Evolutionary conservation across 1,140 invertebrate genomes (phyloP).

Genomic region (Thereuonema tuberculata): DNA sequence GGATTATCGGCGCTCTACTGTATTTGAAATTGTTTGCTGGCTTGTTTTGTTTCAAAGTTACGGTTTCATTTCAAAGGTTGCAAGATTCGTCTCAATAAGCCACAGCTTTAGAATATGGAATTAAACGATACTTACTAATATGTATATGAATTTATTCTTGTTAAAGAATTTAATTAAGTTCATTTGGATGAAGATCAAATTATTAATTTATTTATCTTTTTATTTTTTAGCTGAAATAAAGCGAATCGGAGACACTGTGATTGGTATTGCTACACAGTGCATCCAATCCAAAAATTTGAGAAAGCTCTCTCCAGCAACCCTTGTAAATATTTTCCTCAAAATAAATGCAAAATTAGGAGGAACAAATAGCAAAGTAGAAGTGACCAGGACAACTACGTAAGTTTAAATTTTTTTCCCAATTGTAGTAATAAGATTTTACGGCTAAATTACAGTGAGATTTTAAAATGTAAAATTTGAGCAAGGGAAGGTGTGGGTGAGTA

Average conservation of each 20-base stretch:
- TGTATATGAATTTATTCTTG: not conserved
- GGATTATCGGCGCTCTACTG: too few species aligned
- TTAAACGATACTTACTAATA: not conserved
- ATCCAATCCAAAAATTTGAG: slow-evolving; percentile 45
- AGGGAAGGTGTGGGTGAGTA: too few species aligned
- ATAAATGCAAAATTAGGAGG: slow-evolving; percentile 74
- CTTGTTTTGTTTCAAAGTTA: too few species aligned
- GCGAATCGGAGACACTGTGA: slow-evolving; percentile 51
- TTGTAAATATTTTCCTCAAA: slow-evolving; percentile 66
- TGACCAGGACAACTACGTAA: too few species aligned
- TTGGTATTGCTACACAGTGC: slow-evolving; percentile 69
- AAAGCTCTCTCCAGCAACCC: slow-evolving; percentile 32
- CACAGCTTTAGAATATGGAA: not conserved
- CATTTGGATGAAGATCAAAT: slow-evolving; percentile 3
- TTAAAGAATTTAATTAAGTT: slow-evolving; percentile 2
- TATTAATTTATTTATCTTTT: not conserved
- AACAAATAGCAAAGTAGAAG: slow-evolving; percentile 47
- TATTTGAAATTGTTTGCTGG: too few species aligned
- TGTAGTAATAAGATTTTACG: not conserved
- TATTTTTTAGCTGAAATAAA: slow-evolving; percentile 43
- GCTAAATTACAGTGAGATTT: not conserved
- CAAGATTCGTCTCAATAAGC: too few species aligned
- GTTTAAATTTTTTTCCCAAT: not conserved
- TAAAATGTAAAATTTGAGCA: not conserved
- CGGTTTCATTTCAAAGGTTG: too few species aligned